Evolutionary conservation across 2,797 vertebrate genomes (phyloP), one percentile per base, ranked within the genome.

Genomic region (Acropternis orthonyx): DNA sequence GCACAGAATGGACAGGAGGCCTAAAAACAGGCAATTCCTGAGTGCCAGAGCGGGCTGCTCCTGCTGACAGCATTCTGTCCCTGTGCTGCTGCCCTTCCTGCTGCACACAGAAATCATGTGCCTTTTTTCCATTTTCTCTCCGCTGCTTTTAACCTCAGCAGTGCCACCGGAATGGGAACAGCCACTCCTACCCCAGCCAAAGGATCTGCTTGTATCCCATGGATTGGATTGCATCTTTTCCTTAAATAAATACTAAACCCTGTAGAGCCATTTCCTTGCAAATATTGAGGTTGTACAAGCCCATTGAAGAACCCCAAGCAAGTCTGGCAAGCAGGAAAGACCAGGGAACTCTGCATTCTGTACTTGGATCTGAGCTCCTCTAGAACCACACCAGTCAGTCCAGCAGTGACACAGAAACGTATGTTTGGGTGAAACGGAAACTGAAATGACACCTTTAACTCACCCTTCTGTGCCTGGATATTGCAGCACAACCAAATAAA

Each of bases 51-150:
- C 12, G 5, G n/a, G 56, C 78, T 63, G 89, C 85, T 85, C 51
- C 76, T 62, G 85, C 95, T 78, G 73, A 26, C 85, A 72, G 92
- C 75, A 7, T 7, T 74, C 43, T 72, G 91, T 80, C 86, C 88
- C 93, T 46, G 69, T 39, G 74, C 81, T 76, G 7, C 65, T 91
- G 91, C 93, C 88, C 94, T 91, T 88, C 86, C 95, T 86, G 91
- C 78, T 55, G 82, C 91, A 41, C 89, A 56, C 20, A 80, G 27
- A 32, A 88, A 84, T 93, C 85, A 44, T 65, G 82, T 72, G 75
- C 46, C 78, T 14, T 34, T n/a, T 30, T 16, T 5, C 37, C 59
- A 15, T 30, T 62, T 41, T 30, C 22, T 41, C 19, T 14, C 36
- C 27, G 30, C 59, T 41, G 37, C 75, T 14, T 37, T 34, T 96